phyloP scores from a whole-genome alignment of 1,140 invertebrate genomes.

The Papilio machaon region DNA sequence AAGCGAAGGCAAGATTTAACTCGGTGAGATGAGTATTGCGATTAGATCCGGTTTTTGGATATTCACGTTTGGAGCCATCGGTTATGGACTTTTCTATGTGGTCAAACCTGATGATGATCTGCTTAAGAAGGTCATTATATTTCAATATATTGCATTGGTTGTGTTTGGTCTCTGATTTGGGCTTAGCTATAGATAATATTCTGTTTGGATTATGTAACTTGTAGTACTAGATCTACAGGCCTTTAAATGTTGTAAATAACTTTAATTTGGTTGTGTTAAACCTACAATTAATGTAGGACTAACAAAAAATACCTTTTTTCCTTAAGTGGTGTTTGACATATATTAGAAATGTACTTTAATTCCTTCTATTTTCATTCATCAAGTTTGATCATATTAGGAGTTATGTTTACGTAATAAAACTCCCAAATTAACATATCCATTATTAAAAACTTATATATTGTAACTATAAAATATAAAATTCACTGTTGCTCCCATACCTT shows the following conservation, averaged over 20 bases:
- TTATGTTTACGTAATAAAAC: not conserved
- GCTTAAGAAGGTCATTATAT: slow-evolving; percentile 78
- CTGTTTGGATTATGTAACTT: not conserved
- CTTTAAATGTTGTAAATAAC: slow-evolving; percentile 14
- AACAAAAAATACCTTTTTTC: not conserved
- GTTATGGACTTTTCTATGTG: slow-evolving; percentile 82
- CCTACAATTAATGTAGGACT: slow-evolving; percentile 21
- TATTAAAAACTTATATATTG: not conserved
- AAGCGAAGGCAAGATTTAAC: slow-evolving; percentile 73
- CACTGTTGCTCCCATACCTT: too few relatives aligned
- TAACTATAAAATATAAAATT: not conserved
- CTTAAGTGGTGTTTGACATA: not conserved
- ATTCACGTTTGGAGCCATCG: slow-evolving; percentile 79
- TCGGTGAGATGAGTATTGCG: slow-evolving; percentile 76
- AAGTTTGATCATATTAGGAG: slow-evolving; percentile 48
- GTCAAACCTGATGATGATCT: slow-evolving; percentile 82
- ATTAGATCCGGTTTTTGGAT: slow-evolving; percentile 83
- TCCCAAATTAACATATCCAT: not conserved
- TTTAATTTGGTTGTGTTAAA: not conserved
- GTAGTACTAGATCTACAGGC: not conserved
- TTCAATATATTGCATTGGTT: slow-evolving; percentile 53
- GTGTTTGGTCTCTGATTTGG: slow-evolving; percentile 63
- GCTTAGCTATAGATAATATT: slow-evolving; percentile 21
- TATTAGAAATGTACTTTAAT: not conserved
- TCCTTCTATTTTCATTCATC: slow-evolving; percentile 40